Evolutionary conservation across 1,140 invertebrate genomes (phyloP).

Genomic region (Drosophila mayri): DNA sequence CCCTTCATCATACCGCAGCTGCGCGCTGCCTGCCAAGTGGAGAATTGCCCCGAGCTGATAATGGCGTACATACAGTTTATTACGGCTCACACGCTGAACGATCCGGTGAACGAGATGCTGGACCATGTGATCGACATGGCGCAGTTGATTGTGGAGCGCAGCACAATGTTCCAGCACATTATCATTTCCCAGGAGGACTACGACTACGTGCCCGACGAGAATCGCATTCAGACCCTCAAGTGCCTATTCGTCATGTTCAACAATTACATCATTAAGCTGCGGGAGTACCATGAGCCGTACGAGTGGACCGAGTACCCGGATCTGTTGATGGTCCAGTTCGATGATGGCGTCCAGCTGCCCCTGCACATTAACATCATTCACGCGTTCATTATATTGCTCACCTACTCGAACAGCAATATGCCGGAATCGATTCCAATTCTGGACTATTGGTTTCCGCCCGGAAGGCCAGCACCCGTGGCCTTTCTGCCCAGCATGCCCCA

Average conservation of each 20-base stretch:
- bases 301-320: slow-evolving; percentile 90
- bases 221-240: slow-evolving; percentile 90
- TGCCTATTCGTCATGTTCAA: slow-evolving; percentile 84
- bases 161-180: slow-evolving; percentile 93
- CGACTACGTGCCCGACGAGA: slow-evolving; percentile 85
- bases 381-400: slow-evolving; percentile 96
- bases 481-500: slow-evolving; percentile 92
- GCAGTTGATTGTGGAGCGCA: slow-evolving; percentile 96
- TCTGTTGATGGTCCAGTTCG: slow-evolving; percentile 92
- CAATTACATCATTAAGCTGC: slow-evolving; percentile 85
- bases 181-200: slow-evolving; percentile 87
- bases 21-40: slow-evolving; percentile 94
- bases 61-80: slow-evolving; percentile 96
- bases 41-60: slow-evolving; percentile 94
- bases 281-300: slow-evolving; percentile 88
- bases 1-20: slow-evolving; percentile 89
- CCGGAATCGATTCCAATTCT: slow-evolving; percentile 86
- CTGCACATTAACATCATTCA: slow-evolving; percentile 96
- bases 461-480: slow-evolving; percentile 90
- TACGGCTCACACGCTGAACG: slow-evolving; percentile 89
- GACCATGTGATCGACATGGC: slow-evolving; percentile 92
- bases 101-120: slow-evolving; percentile 88
- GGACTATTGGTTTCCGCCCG: slow-evolving; percentile 91
- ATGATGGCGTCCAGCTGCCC: slow-evolving; percentile 92
- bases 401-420: slow-evolving; percentile 85